Conservation (phyloP, 2,113 vertebrate genomes). For the crab-eating macaque (Macaca fascicularis) region T2T-MFA8v1.1 NC_088386.1:39933501-39934000, state of each 20-base stretch:
- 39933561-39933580: background rate
- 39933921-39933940: slow-evolving; percentile 36
- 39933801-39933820: slow-evolving; percentile 9
- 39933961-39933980: background rate
- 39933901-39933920: background rate
- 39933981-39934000: slow-evolving; percentile 7
- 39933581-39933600: background rate
- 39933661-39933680: background rate
- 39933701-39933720: slow-evolving; percentile 27
- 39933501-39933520: background rate
- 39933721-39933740: slow-evolving; percentile 31
- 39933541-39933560: slow-evolving; percentile 2
- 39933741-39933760: background rate
- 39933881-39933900: slow-evolving; percentile 47
- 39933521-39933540: background rate
- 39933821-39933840: slow-evolving; percentile 49
- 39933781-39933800: slow-evolving; percentile 46
- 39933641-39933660: background rate
- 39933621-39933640: background rate
- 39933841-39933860: slow-evolving; percentile 29
- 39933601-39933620: background rate
- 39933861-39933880: slow-evolving; percentile 48
- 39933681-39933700: background rate
- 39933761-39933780: slow-evolving; percentile 34
- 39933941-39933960: background rate